Evolutionary conservation across 2,888 invertebrate genomes (phyloP).

Genomic region (Colostygia pectinataria): DNA sequence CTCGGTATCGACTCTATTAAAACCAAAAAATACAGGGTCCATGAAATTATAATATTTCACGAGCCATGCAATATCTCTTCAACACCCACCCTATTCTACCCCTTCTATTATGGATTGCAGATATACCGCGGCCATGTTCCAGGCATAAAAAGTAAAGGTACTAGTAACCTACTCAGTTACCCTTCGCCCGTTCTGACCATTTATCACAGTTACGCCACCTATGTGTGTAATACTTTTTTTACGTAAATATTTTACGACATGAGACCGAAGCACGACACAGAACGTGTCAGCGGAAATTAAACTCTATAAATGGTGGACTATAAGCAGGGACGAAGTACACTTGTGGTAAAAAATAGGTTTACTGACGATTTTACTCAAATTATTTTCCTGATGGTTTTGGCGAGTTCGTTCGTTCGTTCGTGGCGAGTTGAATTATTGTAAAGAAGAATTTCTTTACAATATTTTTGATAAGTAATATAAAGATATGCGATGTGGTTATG

Average conservation of each 20-base stretch:
- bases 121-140: conserved; percentile 31
- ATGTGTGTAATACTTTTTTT: conserved; percentile 36
- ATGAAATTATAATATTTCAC: conserved; percentile 34
- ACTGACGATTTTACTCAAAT: conserved; percentile 14
- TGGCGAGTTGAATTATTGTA: too few relatives aligned
- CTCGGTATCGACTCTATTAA: conserved; percentile 18
- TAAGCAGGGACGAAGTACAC: conserved; percentile 20
- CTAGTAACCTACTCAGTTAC: conserved; percentile 35
- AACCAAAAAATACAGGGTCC: conserved; percentile 28
- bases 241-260: conserved; percentile 36
- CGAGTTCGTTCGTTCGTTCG: too few relatives aligned
- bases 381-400: background rate
- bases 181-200: conserved; percentile 34
- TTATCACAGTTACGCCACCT: conserved; percentile 39
- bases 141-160: conserved; percentile 32
- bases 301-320: conserved; percentile 36
- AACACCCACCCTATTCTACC: conserved; percentile 19
- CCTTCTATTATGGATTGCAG: conserved; percentile 33
- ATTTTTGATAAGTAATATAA: conserved; percentile 1
- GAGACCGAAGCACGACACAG: conserved; percentile 33
- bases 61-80: conserved; percentile 32
- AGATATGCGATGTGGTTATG: background rate
- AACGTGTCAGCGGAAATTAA: conserved; percentile 40
- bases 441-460: conserved; percentile 1
- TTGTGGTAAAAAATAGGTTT: conserved; percentile 26